Percentiles rank a stretch among this genome's conserved stretches.
Evolutionary conservation across 2,113 vertebrate genomes (phyloP).

Genomic region (Mastomys natalensis): DNA sequence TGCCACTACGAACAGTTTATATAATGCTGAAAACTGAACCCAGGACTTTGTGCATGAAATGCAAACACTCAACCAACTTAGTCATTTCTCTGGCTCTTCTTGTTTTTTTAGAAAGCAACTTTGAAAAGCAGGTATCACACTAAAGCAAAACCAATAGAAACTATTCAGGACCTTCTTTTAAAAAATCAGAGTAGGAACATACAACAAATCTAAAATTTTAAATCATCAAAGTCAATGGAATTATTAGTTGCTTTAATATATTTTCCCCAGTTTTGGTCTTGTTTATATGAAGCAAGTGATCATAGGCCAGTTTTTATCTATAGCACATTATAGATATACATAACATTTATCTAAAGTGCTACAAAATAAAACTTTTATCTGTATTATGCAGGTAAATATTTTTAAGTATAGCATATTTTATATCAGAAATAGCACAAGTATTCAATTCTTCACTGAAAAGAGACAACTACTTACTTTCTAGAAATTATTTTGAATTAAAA

Average conservation of each 20-base stretch:
- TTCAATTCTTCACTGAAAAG: slow-evolving; percentile 31
- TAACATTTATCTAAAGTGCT: slow-evolving; percentile 6
- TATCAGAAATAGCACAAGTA: not conserved
- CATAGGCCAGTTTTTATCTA: not conserved
- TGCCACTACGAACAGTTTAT: not conserved
- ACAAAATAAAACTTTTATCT: not conserved
- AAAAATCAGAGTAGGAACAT: not conserved
- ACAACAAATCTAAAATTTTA: not conserved
- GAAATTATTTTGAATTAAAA: slow-evolving; percentile 47
- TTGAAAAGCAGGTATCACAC: not conserved
- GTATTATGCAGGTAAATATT: not conserved
- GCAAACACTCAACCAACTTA: not conserved
- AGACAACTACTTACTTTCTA: slow-evolving; percentile 30
- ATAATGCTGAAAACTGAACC: not conserved
- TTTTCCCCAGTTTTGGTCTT: not conserved
- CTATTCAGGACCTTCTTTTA: not conserved
- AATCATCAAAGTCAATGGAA: not conserved
- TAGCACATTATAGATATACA: not conserved
- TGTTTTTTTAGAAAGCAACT: not conserved
- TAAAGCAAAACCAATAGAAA: not conserved
- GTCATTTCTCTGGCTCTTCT: not conserved
- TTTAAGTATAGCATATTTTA: not conserved
- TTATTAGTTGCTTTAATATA: not conserved
- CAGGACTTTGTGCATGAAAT: not conserved
- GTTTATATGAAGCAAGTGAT: not conserved